These are phyloP conservation scores for Platypus cylindrus DNA, from an alignment of 2,888 invertebrate genomes.

Conservation along the genomic window DNA sequence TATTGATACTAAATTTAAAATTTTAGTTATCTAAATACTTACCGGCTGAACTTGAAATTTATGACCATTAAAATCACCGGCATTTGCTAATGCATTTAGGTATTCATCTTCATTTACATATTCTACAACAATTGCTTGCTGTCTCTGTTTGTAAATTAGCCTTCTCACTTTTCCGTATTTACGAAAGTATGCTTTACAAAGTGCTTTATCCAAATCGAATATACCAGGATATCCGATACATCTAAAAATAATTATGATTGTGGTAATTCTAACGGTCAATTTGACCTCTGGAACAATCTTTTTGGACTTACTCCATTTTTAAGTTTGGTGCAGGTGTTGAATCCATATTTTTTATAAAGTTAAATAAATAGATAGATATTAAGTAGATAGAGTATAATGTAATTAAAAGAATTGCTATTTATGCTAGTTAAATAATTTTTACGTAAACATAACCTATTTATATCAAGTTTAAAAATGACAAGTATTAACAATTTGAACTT, in stretches of 20 bases:
- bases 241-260: conserved; percentile 27
- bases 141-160: conserved; percentile 50
- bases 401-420: too few relatives aligned
- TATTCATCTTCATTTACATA: conserved; percentile 50
- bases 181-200: conserved; percentile 53
- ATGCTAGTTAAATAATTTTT: too few relatives aligned
- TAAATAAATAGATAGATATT: too few relatives aligned
- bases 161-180: conserved; percentile 58
- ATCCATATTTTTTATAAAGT: too few relatives aligned
- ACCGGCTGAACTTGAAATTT: conserved; percentile 36
- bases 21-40: conserved; percentile 5
- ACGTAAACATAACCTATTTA: too few relatives aligned
- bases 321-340: background rate
- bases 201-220: conserved; percentile 46
- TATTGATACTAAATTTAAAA: too few relatives aligned
- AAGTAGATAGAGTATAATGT: too few relatives aligned
- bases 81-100: conserved; percentile 45
- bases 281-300: background rate
- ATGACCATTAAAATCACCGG: conserved; percentile 47
- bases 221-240: conserved; percentile 53
- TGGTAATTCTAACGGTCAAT: background rate
- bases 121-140: conserved; percentile 53
- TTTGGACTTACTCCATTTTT: conserved; percentile 6
- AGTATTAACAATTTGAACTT: too few relatives aligned
- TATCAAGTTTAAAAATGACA: too few relatives aligned